Base-by-base conservation (phyloP, 2,888 invertebrate genomes). In the Boloria euphrosyne region DNA sequence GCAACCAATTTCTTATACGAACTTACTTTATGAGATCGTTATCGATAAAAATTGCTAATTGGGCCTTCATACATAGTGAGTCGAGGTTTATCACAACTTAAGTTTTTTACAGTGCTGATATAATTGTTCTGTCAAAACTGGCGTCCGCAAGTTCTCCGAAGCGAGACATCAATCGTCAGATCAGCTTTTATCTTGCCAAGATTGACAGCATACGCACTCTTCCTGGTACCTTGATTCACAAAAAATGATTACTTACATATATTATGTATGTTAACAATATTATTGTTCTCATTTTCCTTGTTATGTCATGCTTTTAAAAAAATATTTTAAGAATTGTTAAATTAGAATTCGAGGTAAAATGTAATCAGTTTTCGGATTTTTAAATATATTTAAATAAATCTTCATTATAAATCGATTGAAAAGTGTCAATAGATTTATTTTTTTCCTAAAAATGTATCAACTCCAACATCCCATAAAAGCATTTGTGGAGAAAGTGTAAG, bases 171-270 rank as follows among this genome's bases (percentile, higher is more conserved):
- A 59, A 59, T 65, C 60, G 67, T 51, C 22, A 31, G 49, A 31
- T 65, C 52, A 62, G 31, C 57, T 61, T 62, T 68, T 65, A 62
- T 64, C 60, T 65, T 61, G 69, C 69, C 66, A 69, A 64, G 55
- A 51, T 44, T 69, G 66, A 66, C 61, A 66, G 58, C 31, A 59
- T 53, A 63, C 59, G 59, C 55, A 16, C 18, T 44, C 46, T 69
- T 69, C 68, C 63, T 55, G 60, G 68, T 63, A 69, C 22, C 27
- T 18, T 31, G 18, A 53, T 59, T 59, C 59, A 66, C 51, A 68
- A 67, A 65, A 68, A 65, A 51, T n/a, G 4, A 58, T 46, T n/a
- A 46, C 51, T 58, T 52, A 46, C 22, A 22, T 22, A 22, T 22
- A 22, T 22, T 22, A 22, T 22, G 22, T 27, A 22, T 63, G 44